Conservation (phyloP, 2,888 invertebrate genomes). For the Pachliopta kotzebuea region DNA sequence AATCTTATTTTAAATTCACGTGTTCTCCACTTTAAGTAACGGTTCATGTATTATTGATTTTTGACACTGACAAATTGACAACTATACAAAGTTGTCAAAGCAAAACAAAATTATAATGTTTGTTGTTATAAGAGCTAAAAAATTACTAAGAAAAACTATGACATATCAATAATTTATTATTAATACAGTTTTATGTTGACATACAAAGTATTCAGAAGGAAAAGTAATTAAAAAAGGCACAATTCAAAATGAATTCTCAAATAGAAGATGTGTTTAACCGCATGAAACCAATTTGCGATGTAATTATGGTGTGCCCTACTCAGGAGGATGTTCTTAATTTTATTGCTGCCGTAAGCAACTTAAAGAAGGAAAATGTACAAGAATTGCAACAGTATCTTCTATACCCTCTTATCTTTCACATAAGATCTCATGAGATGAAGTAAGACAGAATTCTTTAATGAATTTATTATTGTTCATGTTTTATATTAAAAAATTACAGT, state of each 20-base stretch:
- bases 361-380: slow-evolving; percentile 65
- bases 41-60: slow-evolving; percentile 1
- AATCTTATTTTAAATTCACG: background rate
- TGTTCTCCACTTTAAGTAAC: background rate
- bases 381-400: slow-evolving; percentile 77
- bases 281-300: slow-evolving; percentile 78
- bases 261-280: slow-evolving; percentile 57
- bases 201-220: background rate
- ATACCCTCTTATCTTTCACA: slow-evolving; percentile 71
- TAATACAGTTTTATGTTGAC: background rate
- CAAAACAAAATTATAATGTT: slow-evolving; percentile 9
- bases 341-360: slow-evolving; percentile 46
- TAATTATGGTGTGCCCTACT: slow-evolving; percentile 69
- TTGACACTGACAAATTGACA: slow-evolving; percentile 9
- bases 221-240: background rate
- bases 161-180: background rate
- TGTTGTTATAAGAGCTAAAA: slow-evolving; percentile 7
- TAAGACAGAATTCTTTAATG: slow-evolving; percentile 34
- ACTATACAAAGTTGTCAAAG: background rate
- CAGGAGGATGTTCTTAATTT: slow-evolving; percentile 57
- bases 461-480: no score
- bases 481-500: no score
- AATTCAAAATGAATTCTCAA: slow-evolving; percentile 52
- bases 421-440: slow-evolving; percentile 56
- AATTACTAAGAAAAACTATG: background rate